These are phyloP conservation scores for Phortica magna DNA, from an alignment of 2,888 invertebrate genomes.

Conservation along the genomic window DNA sequence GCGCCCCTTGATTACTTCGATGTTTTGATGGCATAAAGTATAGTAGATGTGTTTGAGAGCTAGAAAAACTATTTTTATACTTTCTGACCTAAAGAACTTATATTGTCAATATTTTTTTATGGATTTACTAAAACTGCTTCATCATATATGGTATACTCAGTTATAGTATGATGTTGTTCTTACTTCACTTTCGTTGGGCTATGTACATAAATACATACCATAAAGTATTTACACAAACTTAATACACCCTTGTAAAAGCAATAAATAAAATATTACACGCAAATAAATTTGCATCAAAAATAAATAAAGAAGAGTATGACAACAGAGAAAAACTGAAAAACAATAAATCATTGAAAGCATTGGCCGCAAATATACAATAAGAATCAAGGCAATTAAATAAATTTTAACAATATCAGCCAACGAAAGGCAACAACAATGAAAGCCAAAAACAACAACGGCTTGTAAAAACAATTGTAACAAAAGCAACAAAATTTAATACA, in stretches of 20 bases:
- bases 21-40: too few relatives aligned
- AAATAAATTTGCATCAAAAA: constrained; percentile 56
- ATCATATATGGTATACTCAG: too few relatives aligned
- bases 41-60: too few relatives aligned
- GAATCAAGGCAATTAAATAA: constrained; percentile 66
- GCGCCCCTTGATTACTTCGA: too few relatives aligned
- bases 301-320: constrained; percentile 50
- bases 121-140: too few relatives aligned
- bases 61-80: too few relatives aligned
- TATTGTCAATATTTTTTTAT: too few relatives aligned
- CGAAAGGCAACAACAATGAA: constrained; percentile 32
- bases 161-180: too few relatives aligned
- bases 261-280: constrained; percentile 56
- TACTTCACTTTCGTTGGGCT: too few relatives aligned
- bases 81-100: too few relatives aligned
- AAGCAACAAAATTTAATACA: constrained; percentile 23
- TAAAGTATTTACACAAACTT: too few relatives aligned
- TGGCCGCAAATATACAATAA: constrained; percentile 27
- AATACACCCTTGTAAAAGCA: constrained; percentile 20
- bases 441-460: background rate
- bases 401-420: constrained; percentile 46
- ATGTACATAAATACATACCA: too few relatives aligned
- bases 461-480: constrained; percentile 15
- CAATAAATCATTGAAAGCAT: constrained; percentile 29
- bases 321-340: background rate